Base-by-base conservation (phyloP, 2,888 invertebrate species). In the Tineola bisselliella region DNA sequence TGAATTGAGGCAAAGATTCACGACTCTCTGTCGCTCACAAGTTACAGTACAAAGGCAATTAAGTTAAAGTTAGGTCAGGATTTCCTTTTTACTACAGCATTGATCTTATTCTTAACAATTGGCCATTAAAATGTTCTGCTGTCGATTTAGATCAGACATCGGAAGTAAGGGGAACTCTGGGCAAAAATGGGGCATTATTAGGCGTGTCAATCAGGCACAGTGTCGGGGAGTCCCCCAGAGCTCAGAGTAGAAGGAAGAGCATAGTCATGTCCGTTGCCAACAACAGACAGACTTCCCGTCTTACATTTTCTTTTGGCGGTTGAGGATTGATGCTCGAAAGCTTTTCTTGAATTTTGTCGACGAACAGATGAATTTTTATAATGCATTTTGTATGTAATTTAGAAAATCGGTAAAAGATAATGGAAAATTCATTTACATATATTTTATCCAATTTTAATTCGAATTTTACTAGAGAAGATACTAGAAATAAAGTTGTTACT, bases 251-350 rank as follows among this genome's bases (percentile, higher is more conserved):
- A 10, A 33, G 58, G 58, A 58, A 58, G 56, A 58, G 58, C 58
- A 58, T 33, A 58, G 58, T 58, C 58, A 58, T 58, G 58, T 58
- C 58, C 58, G 58, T 15, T 58, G 58, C 58, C 58, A 33, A n/a
- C 31, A 33, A 58, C 58, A 58, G 33, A 33, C 58, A 33, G 58
- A 17, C 33, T 33, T 33, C 33, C 58, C 8, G 31, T 56, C 56
- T 56, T 56, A 56, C 25, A 56, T 25, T 19, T 56, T 56, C 56
- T 19, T 48, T 19, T 25, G 56, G 11, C 25, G 13, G 56, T n/a
- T 30, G 19, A 11, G 8, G 56, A 56, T 25, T 19, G 56, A 56
- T 25, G 30, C 19, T 56, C 19, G 25, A 5, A 56, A 56, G 56
- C 56, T 25, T 48, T 56, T n/a, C 30, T 25, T 19, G 56, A 1